Evolutionary conservation across 1,140 invertebrate species (phyloP), one percentile per base, ranked within the genome.

Genomic region (Kradibia gibbosae): DNA sequence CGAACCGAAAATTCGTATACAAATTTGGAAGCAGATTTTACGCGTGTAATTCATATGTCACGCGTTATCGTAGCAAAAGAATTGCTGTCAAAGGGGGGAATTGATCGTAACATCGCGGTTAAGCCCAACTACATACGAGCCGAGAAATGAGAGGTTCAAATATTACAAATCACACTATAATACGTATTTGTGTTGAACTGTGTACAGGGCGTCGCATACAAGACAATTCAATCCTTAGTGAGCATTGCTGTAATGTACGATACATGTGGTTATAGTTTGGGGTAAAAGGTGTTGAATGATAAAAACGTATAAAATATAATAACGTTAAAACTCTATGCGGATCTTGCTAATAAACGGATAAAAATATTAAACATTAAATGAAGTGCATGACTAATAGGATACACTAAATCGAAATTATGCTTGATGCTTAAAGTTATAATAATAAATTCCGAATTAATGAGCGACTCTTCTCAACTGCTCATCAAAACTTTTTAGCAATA

Each of bases 131-230:
- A 67, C 17, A 72, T 48, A 1, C 25, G 36, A 53, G 4, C 25
- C 42, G 36, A 15, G 10, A 39, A 31, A 42, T 17, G 31, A n/a
- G 72, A 11, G 20, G 7, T 34, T 5, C 28, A 55, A 28, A 74
- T 36, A 74, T 74, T 74, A 74, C 50, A 50, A 55, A 74, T 74
- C 25, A 74, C 48, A 36, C 13, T 48, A 4, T 28, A n/a, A 74
- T 5, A 20, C 3, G 39, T 50, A n/a, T 11, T 25, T 17, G 45
- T 55, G 53, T n/a, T n/a, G n/a, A n/a, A n/a, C n/a, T 57, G 15
- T 2, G 50, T 75, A 15, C 39, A 0, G 1, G n/a, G 25, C 10
- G n/a, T 31, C 28, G 8, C 4, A 39, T 3, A 34, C 1, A 15
- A 45, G 0, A 28, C 28, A 10, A 62, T 31, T 36, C 60, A 20